Conservation (phyloP, 37 sponge, comb jelly and placozoan genomes). For the Theonella swinhoei region DNA sequence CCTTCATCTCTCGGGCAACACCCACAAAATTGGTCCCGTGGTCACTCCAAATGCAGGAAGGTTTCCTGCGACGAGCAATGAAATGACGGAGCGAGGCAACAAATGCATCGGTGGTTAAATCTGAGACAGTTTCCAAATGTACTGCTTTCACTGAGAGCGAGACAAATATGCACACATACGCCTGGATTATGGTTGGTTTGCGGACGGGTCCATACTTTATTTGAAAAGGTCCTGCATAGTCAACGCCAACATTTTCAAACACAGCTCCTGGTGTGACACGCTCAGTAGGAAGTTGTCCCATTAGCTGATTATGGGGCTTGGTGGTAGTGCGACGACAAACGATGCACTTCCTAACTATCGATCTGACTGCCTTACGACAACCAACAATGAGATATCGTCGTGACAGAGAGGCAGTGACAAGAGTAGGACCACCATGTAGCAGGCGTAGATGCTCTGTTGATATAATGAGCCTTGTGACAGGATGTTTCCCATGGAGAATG, state of each 20-base stretch:
- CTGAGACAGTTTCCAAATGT: conserved; percentile 13
- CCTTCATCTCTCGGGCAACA: no score
- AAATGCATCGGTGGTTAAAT: conserved; percentile 49
- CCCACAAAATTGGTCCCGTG: conserved; percentile 62
- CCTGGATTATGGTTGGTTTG: background rate
- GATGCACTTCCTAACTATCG: conserved; percentile 26
- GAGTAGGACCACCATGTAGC: conserved; percentile 29
- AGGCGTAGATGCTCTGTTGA: conserved; percentile 21
- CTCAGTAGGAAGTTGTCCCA: conserved; percentile 37
- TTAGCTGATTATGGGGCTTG: conserved; percentile 12
- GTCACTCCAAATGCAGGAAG: conserved; percentile 51
- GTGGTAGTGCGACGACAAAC: conserved; percentile 1
- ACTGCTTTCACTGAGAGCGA: conserved; percentile 5
- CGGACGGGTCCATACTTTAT: conserved; percentile 21
- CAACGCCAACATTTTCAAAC: conserved; percentile 39
- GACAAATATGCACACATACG: conserved; percentile 38
- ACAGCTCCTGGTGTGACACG: conserved; percentile 7
- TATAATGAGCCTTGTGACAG: conserved; percentile 29
- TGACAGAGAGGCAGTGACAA: conserved; percentile 6
- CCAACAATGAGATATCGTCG: conserved; percentile 12
- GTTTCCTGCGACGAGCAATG: conserved; percentile 36
- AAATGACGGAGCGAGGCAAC: conserved; percentile 38
- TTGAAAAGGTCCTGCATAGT: conserved; percentile 60
- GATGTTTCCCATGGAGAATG: conserved; percentile 3
- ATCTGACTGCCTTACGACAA: conserved; percentile 7